Conservation (phyloP, 2,888 invertebrate species). For the Sthenelais limicola region DNA sequence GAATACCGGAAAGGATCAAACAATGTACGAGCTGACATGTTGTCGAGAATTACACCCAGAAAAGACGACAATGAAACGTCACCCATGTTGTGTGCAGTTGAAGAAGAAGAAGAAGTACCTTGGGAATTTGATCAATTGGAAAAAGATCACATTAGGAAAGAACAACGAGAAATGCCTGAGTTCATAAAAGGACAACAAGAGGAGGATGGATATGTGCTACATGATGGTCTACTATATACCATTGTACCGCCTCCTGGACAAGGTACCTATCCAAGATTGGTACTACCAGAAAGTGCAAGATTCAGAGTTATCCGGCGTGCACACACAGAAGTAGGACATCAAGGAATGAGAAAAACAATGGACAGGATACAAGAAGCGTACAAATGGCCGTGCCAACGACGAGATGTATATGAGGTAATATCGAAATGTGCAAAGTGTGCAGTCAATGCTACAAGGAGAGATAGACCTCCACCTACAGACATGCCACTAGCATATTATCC, state of each 20-base stretch:
- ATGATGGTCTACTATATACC: not conserved
- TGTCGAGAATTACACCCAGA: slow-evolving; percentile 7
- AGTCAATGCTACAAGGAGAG: not conserved
- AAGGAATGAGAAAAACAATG: not conserved
- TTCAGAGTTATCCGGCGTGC: not conserved
- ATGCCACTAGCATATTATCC: not conserved
- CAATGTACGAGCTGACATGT: slow-evolving; percentile 24
- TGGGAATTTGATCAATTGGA: not conserved
- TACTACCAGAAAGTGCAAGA: not conserved
- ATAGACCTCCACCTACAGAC: not conserved
- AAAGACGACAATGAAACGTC: too few relatives aligned
- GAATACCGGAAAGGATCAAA: slow-evolving; percentile 7
- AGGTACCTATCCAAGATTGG: not conserved
- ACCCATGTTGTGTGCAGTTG: not conserved
- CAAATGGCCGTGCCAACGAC: slow-evolving; percentile 6
- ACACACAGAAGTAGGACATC: slow-evolving; percentile 5
- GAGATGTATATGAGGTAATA: not conserved
- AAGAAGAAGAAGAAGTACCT: not conserved
- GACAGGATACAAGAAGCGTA: not conserved
- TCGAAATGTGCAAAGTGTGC: not conserved
- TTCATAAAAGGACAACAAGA: not conserved
- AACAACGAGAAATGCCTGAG: not conserved
- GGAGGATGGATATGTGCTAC: not conserved
- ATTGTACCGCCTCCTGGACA: not conserved
- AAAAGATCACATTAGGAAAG: not conserved